Percentiles rank a stretch among this genome's conserved stretches.
These are phyloP conservation scores for Nipponacmea schrenckii DNA, from an alignment of 2,888 invertebrate genomes.

Conservation along the genomic window DNA sequence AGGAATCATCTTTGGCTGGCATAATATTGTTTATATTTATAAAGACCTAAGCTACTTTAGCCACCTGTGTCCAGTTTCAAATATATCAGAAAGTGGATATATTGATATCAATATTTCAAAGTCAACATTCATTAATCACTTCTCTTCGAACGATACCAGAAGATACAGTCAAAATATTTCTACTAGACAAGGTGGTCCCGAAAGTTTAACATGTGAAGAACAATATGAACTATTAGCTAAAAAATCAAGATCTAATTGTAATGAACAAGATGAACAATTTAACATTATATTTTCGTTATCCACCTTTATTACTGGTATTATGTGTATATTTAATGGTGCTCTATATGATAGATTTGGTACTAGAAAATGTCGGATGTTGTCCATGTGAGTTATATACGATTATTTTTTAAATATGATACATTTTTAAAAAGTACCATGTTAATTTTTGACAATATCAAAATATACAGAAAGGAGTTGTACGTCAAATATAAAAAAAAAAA, in stretches of 20 bases:
- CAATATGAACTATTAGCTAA: neutral
- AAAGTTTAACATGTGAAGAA: neutral
- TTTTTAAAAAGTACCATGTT: too few species aligned
- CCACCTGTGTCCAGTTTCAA: slow-evolving; percentile 12
- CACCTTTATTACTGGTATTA: slow-evolving; percentile 34
- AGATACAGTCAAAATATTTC: too few species aligned
- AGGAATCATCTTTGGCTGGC: slow-evolving; percentile 43
- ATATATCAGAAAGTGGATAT: neutral
- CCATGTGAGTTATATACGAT: slow-evolving; percentile 32
- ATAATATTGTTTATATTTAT: slow-evolving; percentile 41
- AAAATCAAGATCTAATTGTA: slow-evolving; percentile 15
- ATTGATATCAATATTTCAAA: too few species aligned
- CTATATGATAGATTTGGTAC: slow-evolving; percentile 39
- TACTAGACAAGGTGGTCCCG: too few species aligned
- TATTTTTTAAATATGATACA: too few species aligned
- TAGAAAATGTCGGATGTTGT: slow-evolving; percentile 31
- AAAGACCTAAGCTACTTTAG: slow-evolving; percentile 37
- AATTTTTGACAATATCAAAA: too few species aligned
- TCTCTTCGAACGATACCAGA: too few species aligned
- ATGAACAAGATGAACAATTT: slow-evolving; percentile 35
- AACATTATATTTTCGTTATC: slow-evolving; percentile 39
- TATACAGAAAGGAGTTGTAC: too few species aligned
- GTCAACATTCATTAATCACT: too few species aligned
- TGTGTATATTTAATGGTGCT: slow-evolving; percentile 34
- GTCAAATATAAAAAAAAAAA: too few species aligned